A percentile compares a stretch with the other conserved stretches of the same genome.
Conservation (phyloP, 2,888 invertebrate genomes). For the Diaperis boleti region DNA sequence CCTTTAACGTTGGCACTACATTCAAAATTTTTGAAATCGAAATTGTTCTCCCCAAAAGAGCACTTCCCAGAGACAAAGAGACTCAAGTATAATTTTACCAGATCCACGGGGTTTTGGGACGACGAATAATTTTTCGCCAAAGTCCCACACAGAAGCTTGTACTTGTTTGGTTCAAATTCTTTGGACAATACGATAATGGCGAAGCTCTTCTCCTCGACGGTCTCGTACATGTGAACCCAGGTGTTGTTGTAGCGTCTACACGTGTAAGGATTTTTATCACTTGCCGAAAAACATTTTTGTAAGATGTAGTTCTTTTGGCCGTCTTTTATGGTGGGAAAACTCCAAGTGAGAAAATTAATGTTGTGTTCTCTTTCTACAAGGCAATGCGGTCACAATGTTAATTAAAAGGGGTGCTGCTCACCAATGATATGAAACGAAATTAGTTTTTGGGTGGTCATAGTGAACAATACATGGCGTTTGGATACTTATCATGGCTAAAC, state of each 20-base stretch:
- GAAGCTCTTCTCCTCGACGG: slow-evolving; percentile 33
- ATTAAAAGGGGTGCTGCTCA: slow-evolving; percentile 33
- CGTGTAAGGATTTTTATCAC: slow-evolving; percentile 15
- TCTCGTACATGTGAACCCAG: slow-evolving; percentile 48
- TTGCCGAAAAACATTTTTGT: slow-evolving; percentile 29
- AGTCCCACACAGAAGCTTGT: slow-evolving; percentile 44
- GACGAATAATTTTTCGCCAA: slow-evolving; percentile 45
- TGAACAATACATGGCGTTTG: too few relatives aligned
- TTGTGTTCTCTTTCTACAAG: slow-evolving; percentile 47
- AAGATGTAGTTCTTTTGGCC: slow-evolving; percentile 38
- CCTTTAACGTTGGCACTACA: slow-evolving; percentile 21
- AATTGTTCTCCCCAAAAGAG: slow-evolving; percentile 48
- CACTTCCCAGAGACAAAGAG: slow-evolving; percentile 45
- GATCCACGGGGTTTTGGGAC: slow-evolving; percentile 47
- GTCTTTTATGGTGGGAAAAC: slow-evolving; percentile 49
- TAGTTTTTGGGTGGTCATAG: slow-evolving; percentile 36
- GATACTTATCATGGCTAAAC: too few relatives aligned
- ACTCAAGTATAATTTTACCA: slow-evolving; percentile 50
- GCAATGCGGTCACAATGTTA: neutral
- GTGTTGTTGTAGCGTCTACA: slow-evolving; percentile 43
- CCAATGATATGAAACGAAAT: slow-evolving; percentile 52
- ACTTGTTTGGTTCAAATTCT: slow-evolving; percentile 48
- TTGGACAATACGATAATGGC: slow-evolving; percentile 46
- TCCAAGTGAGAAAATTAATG: slow-evolving; percentile 50
- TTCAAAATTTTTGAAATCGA: slow-evolving; percentile 38